Conservation (phyloP, 1,140 invertebrate species). For the Drosophila pallidifrons region DNA sequence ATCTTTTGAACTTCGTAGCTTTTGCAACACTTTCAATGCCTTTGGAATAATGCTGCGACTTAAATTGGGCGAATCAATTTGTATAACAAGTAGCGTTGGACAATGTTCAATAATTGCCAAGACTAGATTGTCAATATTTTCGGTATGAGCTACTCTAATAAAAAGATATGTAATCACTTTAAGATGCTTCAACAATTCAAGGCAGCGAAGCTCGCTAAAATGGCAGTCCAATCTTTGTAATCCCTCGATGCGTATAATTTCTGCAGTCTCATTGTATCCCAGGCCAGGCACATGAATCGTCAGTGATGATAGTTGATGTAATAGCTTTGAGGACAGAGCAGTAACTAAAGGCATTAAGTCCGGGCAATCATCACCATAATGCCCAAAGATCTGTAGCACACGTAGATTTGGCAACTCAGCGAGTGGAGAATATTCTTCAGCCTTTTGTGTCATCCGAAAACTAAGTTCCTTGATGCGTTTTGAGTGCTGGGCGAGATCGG, state of each 20-base stretch:
- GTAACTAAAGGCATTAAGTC: constrained; percentile 16
- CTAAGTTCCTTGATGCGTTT: constrained; percentile 17
- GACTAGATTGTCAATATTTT: constrained; percentile 9
- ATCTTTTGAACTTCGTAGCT: neutral
- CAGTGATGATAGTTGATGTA: constrained; percentile 5
- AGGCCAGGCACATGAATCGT: constrained; percentile 7
- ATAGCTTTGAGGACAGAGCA: constrained; percentile 7
- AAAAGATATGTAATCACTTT: neutral
- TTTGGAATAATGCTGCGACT: neutral
- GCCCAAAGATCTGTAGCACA: constrained; percentile 10
- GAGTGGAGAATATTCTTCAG: constrained; percentile 22
- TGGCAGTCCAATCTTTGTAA: constrained; percentile 14
- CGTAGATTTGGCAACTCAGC: constrained; percentile 8
- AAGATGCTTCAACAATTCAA: constrained; percentile 9
- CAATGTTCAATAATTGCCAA: constrained; percentile 12
- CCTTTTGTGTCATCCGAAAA: constrained; percentile 11
- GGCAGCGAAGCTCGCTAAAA: constrained; percentile 6
- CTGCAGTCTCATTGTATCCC: constrained; percentile 5
- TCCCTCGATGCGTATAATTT: constrained; percentile 15
- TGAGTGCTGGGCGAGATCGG: constrained; percentile 15
- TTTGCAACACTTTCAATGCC: neutral
- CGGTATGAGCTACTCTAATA: neutral
- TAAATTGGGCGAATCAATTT: constrained; percentile 11
- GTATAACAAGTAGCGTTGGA: constrained; percentile 7
- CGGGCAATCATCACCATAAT: neutral